Percentiles rank a stretch among this genome's conserved stretches.
Evolutionary conservation across 2,888 invertebrate genomes (phyloP).

Genomic region (Bellardia pandia): DNA sequence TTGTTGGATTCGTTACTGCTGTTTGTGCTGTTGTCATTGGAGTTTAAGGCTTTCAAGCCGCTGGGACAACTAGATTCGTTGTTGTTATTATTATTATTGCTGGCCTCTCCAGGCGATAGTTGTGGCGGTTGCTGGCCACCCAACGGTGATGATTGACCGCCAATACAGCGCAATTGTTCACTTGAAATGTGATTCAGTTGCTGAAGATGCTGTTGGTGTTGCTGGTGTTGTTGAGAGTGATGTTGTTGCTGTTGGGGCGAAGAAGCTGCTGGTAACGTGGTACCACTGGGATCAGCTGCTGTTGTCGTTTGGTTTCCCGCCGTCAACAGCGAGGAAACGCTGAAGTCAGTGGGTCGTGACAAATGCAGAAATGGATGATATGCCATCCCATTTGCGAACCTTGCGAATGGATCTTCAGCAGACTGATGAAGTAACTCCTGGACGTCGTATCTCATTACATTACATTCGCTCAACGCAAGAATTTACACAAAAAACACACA

Average conservation of each 20-base stretch:
- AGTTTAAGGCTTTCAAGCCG: constrained; percentile 74
- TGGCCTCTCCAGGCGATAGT: constrained; percentile 80
- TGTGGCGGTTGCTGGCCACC: constrained; percentile 79
- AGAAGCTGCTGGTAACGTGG: constrained; percentile 66
- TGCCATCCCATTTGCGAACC: constrained; percentile 88
- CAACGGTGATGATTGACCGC: constrained; percentile 79
- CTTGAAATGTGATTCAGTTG: constrained; percentile 70
- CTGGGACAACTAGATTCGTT: constrained; percentile 70
- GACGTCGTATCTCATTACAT: constrained; percentile 85
- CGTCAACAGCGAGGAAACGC: constrained; percentile 95
- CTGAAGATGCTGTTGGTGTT: constrained; percentile 74
- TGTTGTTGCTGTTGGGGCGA: constrained; percentile 64
- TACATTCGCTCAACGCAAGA: constrained; percentile 77
- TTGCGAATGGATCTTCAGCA: constrained; percentile 85
- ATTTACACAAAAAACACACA: constrained; percentile 58
- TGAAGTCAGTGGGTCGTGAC: constrained; percentile 96
- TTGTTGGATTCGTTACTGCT: constrained; percentile 72
- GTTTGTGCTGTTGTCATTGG: constrained; percentile 70
- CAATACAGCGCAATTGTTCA: constrained; percentile 77
- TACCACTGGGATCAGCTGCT: constrained; percentile 78
- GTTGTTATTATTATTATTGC: constrained; percentile 75
- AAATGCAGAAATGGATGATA: constrained; percentile 95
- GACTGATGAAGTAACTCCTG: constrained; percentile 85
- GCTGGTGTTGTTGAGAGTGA: constrained; percentile 80
- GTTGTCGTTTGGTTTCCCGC: constrained; percentile 85